A percentile compares a stretch with the other conserved stretches of the same genome.
Evolutionary conservation across 2,888 invertebrate genomes (phyloP).

Genomic region (Lithophane ornitopus): DNA sequence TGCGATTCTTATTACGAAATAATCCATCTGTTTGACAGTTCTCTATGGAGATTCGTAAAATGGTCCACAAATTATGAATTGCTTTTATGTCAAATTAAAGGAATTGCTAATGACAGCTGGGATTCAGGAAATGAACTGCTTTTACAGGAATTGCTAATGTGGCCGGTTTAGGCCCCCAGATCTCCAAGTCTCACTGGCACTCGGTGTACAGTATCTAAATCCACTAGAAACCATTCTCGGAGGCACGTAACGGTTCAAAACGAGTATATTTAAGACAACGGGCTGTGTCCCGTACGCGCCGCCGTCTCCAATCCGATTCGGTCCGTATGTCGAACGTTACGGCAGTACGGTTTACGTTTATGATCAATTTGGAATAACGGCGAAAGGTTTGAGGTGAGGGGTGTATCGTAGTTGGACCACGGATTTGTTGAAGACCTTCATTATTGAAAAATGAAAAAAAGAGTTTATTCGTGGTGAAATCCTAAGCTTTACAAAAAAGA

Average conservation of each 20-base stretch:
- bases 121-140: too few relatives aligned
- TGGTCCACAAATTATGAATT: too few relatives aligned
- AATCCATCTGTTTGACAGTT: too few relatives aligned
- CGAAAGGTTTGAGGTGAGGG: conserved; percentile 9
- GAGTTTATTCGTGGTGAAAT: too few relatives aligned
- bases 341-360: conserved; percentile 27
- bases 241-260: conserved; percentile 40
- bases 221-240: conserved; percentile 29
- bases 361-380: conserved; percentile 53
- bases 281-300: conserved; percentile 52
- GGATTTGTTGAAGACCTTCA: background rate
- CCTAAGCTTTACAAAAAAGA: too few relatives aligned
- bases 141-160: too few relatives aligned
- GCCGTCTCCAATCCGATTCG: conserved; percentile 53
- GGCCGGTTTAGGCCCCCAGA: too few relatives aligned
- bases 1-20: too few relatives aligned
- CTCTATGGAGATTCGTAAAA: too few relatives aligned
- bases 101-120: too few relatives aligned
- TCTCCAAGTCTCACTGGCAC: background rate
- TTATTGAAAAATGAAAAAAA: too few relatives aligned
- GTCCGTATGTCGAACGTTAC: conserved; percentile 52
- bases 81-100: too few relatives aligned
- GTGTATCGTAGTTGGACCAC: background rate
- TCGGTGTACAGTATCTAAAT: conserved; percentile 7
- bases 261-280: conserved; percentile 60